Evolutionary conservation across 37 sponge, comb jelly and placozoan genomes (phyloP).

Genomic region (Agelas oroides): DNA sequence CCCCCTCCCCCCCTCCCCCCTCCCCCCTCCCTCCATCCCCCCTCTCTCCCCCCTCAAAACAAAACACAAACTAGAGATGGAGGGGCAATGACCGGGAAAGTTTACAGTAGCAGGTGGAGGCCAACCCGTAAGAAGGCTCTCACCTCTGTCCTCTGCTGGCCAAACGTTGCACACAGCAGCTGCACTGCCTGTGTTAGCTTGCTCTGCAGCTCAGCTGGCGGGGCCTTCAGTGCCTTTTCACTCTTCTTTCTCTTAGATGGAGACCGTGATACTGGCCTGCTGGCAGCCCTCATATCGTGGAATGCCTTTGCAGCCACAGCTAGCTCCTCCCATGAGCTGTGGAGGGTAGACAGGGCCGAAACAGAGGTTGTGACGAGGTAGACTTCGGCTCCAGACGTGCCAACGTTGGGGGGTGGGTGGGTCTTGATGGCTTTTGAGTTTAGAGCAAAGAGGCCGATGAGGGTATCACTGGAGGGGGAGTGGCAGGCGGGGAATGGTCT

Average conservation of each 20-base stretch:
- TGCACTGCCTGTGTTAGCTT: not conserved
- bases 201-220: constrained; percentile 11
- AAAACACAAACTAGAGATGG: too few relatives aligned
- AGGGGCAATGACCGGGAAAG: constrained; percentile 12
- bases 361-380: not conserved
- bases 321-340: constrained; percentile 39
- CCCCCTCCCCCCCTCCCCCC: too few relatives aligned
- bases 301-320: not conserved
- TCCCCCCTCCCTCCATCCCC: too few relatives aligned
- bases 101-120: not conserved
- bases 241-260: constrained; percentile 34
- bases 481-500: constrained; percentile 16
- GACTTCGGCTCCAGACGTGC: constrained; percentile 17
- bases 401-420: not conserved
- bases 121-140: constrained; percentile 8
- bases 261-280: constrained; percentile 52
- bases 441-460: constrained; percentile 40
- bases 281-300: not conserved
- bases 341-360: not conserved
- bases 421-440: constrained; percentile 15
- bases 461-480: not conserved
- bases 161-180: not conserved
- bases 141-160: not conserved
- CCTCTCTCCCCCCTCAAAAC: too few relatives aligned
- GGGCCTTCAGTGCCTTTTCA: not conserved